A percentile compares a stretch with the other conserved stretches of the same genome.
Conservation (phyloP, 1,140 invertebrate species). For the Drosophila subobscura region DNA sequence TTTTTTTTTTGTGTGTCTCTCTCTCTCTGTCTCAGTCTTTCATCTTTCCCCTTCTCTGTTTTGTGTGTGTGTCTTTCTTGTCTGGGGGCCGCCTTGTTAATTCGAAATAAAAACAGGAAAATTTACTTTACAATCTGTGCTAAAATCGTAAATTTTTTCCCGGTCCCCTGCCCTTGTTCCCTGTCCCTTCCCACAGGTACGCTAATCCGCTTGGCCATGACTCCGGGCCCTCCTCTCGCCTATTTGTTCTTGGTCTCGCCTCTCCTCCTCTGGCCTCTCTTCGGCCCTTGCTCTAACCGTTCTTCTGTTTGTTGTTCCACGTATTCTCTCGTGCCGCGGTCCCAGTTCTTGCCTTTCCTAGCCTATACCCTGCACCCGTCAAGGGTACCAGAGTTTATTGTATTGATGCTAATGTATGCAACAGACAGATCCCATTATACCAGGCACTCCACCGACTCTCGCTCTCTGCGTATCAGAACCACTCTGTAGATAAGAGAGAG, state of each 20-base stretch:
- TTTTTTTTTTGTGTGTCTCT: constrained; percentile 50
- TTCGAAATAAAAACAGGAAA: constrained; percentile 81
- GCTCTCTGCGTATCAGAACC: no score
- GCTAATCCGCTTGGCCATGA: constrained; percentile 77
- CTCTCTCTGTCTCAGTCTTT: constrained; percentile 8
- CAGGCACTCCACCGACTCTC: no score
- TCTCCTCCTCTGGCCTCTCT: constrained; percentile 17
- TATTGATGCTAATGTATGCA: no score
- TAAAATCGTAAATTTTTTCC: constrained; percentile 79
- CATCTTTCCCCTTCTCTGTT: constrained; percentile 2
- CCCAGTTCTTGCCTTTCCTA: neutral
- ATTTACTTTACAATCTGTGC: constrained; percentile 81
- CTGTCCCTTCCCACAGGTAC: constrained; percentile 27
- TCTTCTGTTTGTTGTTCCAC: constrained; percentile 66
- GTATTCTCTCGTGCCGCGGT: constrained; percentile 49
- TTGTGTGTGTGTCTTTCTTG: constrained; percentile 45
- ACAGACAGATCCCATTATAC: no score
- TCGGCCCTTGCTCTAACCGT: constrained; percentile 23
- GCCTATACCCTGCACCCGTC: constrained; percentile 1
- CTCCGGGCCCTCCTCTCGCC: constrained; percentile 49
- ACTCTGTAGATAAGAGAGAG: no score
- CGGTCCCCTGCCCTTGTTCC: constrained; percentile 45
- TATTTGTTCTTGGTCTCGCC: constrained; percentile 64
- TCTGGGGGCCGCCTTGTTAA: constrained; percentile 63
- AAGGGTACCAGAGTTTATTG: no score